These are phyloP conservation scores for Phyllostomus discolor DNA, from an alignment of 2,113 vertebrate species.

Conservation along the genomic window DNA sequence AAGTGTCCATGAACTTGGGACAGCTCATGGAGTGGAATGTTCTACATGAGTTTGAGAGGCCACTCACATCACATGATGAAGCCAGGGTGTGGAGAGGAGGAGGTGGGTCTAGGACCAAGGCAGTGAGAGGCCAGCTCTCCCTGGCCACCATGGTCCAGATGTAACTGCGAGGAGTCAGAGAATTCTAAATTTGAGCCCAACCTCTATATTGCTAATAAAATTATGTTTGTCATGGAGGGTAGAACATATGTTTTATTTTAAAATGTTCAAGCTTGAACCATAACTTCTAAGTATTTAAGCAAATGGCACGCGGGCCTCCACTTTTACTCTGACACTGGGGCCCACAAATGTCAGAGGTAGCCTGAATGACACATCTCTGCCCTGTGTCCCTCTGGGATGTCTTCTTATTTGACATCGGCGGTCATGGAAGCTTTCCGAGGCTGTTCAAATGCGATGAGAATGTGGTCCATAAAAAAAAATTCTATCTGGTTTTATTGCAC, in stretches of 20 bases:
- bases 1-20: background rate
- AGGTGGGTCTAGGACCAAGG: background rate
- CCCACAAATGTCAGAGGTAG: background rate
- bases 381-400: background rate
- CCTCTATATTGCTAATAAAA: background rate
- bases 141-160: background rate
- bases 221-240: background rate
- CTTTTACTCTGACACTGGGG: background rate
- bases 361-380: background rate
- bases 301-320: background rate
- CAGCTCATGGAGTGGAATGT: background rate
- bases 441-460: constrained; percentile 43
- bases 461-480: constrained; percentile 56
- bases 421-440: constrained; percentile 53
- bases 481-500: constrained; percentile 57
- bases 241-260: background rate
- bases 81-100: background rate
- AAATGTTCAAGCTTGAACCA: background rate
- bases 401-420: constrained; percentile 56
- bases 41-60: background rate
- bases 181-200: background rate
- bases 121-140: background rate
- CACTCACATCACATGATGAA: background rate
- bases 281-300: background rate
- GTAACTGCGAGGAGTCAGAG: background rate